A percentile compares a stretch with the other conserved stretches of the same genome.
These are phyloP conservation scores for Chaetodon trifascialis DNA, from an alignment of 2,113 vertebrate species.

Conservation along the genomic window DNA sequence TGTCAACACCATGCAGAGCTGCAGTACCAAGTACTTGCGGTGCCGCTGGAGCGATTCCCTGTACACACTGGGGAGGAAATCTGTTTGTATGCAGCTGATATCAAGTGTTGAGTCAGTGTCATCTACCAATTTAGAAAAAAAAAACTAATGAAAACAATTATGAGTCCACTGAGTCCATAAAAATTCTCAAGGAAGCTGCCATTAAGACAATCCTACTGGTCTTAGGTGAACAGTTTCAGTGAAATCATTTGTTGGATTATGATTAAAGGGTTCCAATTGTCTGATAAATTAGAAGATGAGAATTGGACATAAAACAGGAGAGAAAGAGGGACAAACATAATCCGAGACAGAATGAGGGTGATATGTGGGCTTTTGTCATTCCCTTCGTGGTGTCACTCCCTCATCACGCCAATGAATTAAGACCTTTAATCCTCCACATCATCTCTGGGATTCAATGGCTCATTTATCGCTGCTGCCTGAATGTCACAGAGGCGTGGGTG, in stretches of 20 bases:
- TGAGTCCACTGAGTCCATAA: background rate
- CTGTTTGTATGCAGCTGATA: constrained; percentile 5
- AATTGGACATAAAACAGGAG: background rate
- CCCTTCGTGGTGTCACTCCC: background rate
- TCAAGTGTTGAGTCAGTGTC: background rate
- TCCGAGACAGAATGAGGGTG: background rate
- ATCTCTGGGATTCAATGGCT: constrained; percentile 58
- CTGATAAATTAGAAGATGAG: background rate
- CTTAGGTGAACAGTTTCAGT: background rate
- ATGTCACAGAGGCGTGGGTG: constrained; percentile 67
- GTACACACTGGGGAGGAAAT: constrained; percentile 6
- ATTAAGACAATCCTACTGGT: background rate
- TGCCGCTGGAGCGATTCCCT: constrained; percentile 23
- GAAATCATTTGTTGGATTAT: background rate
- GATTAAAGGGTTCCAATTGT: background rate
- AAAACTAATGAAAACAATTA: background rate
- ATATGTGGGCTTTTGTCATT: constrained; percentile 20
- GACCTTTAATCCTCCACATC: constrained; percentile 63
- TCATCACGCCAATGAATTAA: constrained; percentile 36
- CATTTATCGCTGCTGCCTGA: constrained; percentile 65
- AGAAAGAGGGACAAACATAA: background rate
- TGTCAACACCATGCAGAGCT: constrained; percentile 55
- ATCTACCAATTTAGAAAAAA: background rate
- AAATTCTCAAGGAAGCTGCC: background rate
- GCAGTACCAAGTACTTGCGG: background rate